Evolutionary conservation across 1,140 invertebrate species (phyloP).

Genomic region (Ruditapes philippinarum): DNA sequence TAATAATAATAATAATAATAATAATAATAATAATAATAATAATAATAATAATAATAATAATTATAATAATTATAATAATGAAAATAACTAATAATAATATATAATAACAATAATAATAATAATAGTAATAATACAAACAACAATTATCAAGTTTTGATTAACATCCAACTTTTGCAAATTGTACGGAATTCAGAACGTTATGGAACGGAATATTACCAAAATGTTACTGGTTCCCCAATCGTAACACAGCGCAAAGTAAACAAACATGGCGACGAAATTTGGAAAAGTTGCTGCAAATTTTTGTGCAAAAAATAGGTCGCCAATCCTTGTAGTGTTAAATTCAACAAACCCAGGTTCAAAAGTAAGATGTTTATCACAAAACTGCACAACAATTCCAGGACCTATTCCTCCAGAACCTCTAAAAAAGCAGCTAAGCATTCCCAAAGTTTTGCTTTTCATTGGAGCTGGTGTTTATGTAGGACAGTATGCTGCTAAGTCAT

Average conservation of each 20-base stretch:
- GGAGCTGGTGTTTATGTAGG: constrained; percentile 30
- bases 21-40: no score
- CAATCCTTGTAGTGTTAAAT: not conserved
- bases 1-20: no score
- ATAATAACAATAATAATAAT: no score
- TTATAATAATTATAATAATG: no score
- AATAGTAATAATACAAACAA: no score
- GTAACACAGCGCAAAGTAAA: not conserved
- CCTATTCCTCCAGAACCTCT: constrained; percentile 39
- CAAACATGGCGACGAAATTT: constrained; percentile 56
- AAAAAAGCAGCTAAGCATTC: constrained; percentile 33
- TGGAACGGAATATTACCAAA: not conserved
- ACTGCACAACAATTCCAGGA: constrained; percentile 5
- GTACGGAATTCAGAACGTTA: not conserved
- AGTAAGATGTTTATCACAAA: not conserved
- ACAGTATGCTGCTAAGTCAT: constrained; percentile 42
- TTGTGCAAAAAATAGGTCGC: not conserved
- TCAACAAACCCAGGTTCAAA: no score
- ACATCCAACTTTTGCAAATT: not conserved
- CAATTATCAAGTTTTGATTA: no score
- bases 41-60: no score
- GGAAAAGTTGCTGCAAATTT: constrained; percentile 14
- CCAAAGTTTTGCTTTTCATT: constrained; percentile 10
- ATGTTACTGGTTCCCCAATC: not conserved
- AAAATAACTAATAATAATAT: no score